Conservation (phyloP, 2,888 invertebrate genomes). For the Apantesis nais region DNA sequence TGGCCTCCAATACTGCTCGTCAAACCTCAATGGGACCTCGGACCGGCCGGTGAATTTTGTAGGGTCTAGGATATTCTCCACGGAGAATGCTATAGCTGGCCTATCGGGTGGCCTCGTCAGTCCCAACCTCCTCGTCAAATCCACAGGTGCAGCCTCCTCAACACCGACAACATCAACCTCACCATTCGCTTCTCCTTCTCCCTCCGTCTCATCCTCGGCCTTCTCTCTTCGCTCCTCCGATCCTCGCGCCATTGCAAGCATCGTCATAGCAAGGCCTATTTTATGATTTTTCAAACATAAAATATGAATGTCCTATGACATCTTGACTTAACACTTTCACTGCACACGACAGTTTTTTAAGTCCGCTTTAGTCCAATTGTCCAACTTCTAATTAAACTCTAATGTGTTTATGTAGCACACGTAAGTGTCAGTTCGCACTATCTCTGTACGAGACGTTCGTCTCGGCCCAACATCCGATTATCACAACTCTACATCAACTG, state of each 20-base stretch:
- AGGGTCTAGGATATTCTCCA: constrained; percentile 95
- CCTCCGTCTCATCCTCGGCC: constrained; percentile 64
- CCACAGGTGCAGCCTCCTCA: constrained; percentile 80
- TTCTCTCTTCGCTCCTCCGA: constrained; percentile 75
- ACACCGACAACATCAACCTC: constrained; percentile 82
- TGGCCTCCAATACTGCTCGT: constrained; percentile 85
- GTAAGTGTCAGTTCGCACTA: constrained; percentile 51
- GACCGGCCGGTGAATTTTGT: constrained; percentile 94
- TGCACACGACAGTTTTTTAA: constrained; percentile 41
- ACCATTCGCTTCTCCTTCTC: constrained; percentile 71
- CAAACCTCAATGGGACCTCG: constrained; percentile 83
- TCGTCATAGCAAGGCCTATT: constrained; percentile 82
- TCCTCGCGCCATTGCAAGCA: constrained; percentile 83
- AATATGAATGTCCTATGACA: constrained; percentile 31
- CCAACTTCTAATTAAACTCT: neutral
- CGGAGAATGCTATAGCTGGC: constrained; percentile 91
- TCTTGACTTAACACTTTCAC: constrained; percentile 54
- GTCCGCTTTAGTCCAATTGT: constrained; percentile 16
- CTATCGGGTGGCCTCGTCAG: constrained; percentile 86
- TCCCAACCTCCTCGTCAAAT: constrained; percentile 81
- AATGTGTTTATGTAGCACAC: constrained; percentile 31
- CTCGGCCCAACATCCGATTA: constrained; percentile 62
- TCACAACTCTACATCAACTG: constrained; percentile 64
- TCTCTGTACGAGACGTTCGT: constrained; percentile 54
- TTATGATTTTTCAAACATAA: constrained; percentile 39